A percentile compares a stretch with the other conserved stretches of the same genome.
These are phyloP conservation scores for Drosophila simulans DNA, from an alignment of 1,140 invertebrate genomes.

Conservation along the genomic window DNA sequence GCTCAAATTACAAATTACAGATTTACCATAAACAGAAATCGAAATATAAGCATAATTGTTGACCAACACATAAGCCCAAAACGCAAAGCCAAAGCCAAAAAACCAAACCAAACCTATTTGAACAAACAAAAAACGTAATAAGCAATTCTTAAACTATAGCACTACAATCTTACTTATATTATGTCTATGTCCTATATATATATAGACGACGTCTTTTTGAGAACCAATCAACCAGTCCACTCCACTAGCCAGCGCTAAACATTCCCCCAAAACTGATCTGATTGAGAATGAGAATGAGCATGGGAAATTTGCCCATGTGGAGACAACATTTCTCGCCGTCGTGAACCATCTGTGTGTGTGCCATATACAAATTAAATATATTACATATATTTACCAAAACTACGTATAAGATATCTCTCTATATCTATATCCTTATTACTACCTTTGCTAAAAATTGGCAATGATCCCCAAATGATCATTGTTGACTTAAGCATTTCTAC, in stretches of 20 bases:
- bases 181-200: constrained; percentile 70
- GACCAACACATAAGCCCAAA: constrained; percentile 42
- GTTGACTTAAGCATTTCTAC: constrained; percentile 83
- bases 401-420: constrained; percentile 37
- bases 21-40: constrained; percentile 58
- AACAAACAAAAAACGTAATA: constrained; percentile 63
- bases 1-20: constrained; percentile 58
- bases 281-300: constrained; percentile 46
- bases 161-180: constrained; percentile 59
- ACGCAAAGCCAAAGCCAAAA: constrained; percentile 14
- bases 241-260: constrained; percentile 74
- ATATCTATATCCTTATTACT: constrained; percentile 49
- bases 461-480: constrained; percentile 75
- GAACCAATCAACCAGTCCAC: constrained; percentile 61
- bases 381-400: constrained; percentile 25
- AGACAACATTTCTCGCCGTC: constrained; percentile 74
- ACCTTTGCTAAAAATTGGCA: constrained; percentile 71
- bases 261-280: constrained; percentile 63
- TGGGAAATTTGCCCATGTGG: constrained; percentile 60
- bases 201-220: constrained; percentile 61
- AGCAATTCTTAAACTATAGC: constrained; percentile 55
- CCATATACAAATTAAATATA: constrained; percentile 35
- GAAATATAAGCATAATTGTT: constrained; percentile 40
- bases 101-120: constrained; percentile 24
- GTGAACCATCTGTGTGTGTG: constrained; percentile 67